phyloP scores from a whole-genome alignment of 2,113 vertebrate species.

The Pogonocichla stellata region DNA sequence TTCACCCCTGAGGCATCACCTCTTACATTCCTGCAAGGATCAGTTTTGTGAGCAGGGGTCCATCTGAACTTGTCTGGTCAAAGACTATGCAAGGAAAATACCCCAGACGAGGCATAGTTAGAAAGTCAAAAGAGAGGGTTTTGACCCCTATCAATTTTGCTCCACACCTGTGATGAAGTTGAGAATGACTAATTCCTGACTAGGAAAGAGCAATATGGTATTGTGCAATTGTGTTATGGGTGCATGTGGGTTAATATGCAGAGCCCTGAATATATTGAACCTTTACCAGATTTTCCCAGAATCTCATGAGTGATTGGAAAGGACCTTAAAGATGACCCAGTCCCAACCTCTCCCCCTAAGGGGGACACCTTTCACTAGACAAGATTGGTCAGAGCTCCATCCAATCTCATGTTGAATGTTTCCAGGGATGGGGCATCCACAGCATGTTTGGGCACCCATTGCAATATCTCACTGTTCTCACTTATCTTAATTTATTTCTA shows the following conservation, averaged over 20 bases:
- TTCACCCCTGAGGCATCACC: not conserved
- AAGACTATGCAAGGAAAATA: not conserved
- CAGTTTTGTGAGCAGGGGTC: rapidly evolving
- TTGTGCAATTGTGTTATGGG: rapidly evolving
- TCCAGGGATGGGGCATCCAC: not conserved
- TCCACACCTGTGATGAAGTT: not conserved
- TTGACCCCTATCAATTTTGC: not conserved
- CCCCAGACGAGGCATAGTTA: rapidly evolving
- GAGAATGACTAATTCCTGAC: not conserved
- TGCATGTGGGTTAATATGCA: not conserved
- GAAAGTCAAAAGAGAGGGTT: rapidly evolving
- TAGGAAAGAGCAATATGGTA: not conserved
- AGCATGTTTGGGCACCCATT: not conserved
- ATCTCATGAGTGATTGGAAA: not conserved
- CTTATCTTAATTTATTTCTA: not conserved
- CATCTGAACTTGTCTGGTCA: not conserved
- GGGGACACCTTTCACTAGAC: not conserved
- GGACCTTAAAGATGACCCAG: not conserved
- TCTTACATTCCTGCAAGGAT: not conserved
- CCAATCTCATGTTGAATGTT: not conserved
- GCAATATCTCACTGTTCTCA: not conserved
- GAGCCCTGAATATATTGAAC: not conserved
- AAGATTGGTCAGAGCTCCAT: not conserved
- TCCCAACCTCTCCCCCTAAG: too few species aligned
- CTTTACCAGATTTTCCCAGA: not conserved